Base-by-base conservation (phyloP, 2,113 vertebrate species). In the Phalacrocorax brasilianus region DNA sequence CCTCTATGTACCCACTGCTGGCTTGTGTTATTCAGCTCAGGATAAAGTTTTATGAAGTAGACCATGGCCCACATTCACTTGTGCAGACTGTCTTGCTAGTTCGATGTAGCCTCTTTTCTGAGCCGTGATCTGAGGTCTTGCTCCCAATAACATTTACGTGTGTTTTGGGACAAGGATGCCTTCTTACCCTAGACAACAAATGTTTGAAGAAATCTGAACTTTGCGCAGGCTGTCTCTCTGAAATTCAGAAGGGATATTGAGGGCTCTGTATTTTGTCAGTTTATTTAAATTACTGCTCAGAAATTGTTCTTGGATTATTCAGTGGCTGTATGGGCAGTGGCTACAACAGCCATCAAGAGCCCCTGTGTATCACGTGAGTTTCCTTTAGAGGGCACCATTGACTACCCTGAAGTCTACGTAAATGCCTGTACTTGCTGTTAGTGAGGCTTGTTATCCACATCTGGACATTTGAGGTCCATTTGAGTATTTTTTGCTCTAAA, bases 321-420 rank as follows among this genome's bases (percentile, higher is more conserved):
- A 11, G 10, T 56, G 82, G 35, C 71, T 53, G 8, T 15, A 4
- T 18, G 55, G 63, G 62, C 75, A 12, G 66, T 16, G 83, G 65
- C 32, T 91, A 55, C 42, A 63, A 38, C 40, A n/a, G 28, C 42
- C 83, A 35, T 3, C 82, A 72, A 53, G n/a, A 32, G 32, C 50
- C 78, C 35, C 52, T 95, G 97, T 84, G 80, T n/a, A 67, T 89
- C 74, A 55, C 22, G 14, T 4, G 35, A 72, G 71, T 87, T 97
- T 98, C 98, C 98, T 98, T 98, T 98, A 98, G 98, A 98, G 98
- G 98, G 98, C 98, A 98, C 98, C 95, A 93, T 97, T 97, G 97
- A 93, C 96, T 96, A 95, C 97, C 83, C 68, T 82, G 93, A 97
- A 96, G 70, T 85, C 71, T 28, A 80, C 18, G 1, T 38, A 55